Percentiles rank a stretch among this genome's conserved stretches.
Evolutionary conservation across 1,140 invertebrate genomes (phyloP).

Genomic region (Cotesia glomerata): DNA sequence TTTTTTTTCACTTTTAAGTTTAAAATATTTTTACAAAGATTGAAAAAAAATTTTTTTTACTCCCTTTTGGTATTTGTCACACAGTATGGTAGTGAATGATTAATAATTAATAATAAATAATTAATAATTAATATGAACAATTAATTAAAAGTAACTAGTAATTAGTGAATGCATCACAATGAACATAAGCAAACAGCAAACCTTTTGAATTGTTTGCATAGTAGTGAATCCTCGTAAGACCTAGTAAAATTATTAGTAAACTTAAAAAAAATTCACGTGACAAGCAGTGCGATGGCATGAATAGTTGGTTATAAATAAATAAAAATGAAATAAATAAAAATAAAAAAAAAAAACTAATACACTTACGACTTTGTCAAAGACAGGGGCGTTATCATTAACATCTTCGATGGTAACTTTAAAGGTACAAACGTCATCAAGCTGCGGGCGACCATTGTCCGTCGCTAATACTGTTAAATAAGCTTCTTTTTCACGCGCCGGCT

Average conservation of each 20-base stretch:
- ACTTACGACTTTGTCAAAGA: conserved; percentile 80
- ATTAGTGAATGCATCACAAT: too few species aligned
- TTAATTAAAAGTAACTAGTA: not conserved
- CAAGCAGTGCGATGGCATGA: not conserved
- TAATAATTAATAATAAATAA: too few species aligned
- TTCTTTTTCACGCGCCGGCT: conserved; percentile 84
- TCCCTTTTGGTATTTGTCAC: too few species aligned
- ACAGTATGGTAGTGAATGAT: too few species aligned
- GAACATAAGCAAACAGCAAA: not conserved
- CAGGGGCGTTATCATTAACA: conserved; percentile 86
- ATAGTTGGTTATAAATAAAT: not conserved
- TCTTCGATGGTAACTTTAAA: conserved; percentile 86
- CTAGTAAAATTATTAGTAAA: not conserved
- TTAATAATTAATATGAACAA: not conserved
- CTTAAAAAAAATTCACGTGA: not conserved
- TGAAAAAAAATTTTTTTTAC: too few species aligned
- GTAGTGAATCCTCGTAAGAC: not conserved
- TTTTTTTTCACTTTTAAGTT: too few species aligned
- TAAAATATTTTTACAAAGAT: too few species aligned
- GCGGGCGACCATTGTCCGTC: conserved; percentile 83
- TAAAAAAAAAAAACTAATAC: not conserved
- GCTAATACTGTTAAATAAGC: conserved; percentile 81
- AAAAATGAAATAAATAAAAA: not conserved
- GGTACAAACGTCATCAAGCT: conserved; percentile 84
- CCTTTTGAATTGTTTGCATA: not conserved